Evolutionary conservation across 2,113 vertebrate species (phyloP).

Genomic region (Sebastes fasciatus): DNA sequence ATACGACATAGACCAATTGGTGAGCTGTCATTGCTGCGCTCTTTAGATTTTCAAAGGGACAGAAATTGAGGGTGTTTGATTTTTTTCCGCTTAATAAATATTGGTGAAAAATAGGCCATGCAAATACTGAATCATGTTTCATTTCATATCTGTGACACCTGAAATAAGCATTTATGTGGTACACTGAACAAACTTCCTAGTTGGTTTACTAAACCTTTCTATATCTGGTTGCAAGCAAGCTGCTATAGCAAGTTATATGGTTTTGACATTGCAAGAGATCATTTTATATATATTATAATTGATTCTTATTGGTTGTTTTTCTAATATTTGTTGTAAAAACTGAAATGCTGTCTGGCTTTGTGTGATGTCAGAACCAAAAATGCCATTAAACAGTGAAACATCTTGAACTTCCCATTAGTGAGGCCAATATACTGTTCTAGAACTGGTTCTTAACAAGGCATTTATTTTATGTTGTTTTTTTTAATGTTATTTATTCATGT

Average conservation of each 20-base stretch:
- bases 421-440: background rate
- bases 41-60: background rate
- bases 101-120: background rate
- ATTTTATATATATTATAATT: background rate
- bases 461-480: background rate
- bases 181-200: background rate
- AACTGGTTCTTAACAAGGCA: background rate
- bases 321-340: background rate
- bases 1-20: background rate
- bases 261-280: background rate
- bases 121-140: background rate
- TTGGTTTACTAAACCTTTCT: background rate
- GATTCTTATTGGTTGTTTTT: background rate
- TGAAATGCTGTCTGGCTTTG: background rate
- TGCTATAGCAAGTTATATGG: background rate
- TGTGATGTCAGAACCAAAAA: background rate
- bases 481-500: no score
- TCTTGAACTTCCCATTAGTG: background rate
- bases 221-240: background rate
- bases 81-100: background rate
- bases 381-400: background rate
- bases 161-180: background rate
- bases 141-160: background rate
- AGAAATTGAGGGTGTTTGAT: background rate
- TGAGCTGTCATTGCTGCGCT: background rate